A percentile compares a stretch with the other conserved stretches of the same genome.
These are phyloP conservation scores for Rhipidura dahli DNA, from an alignment of 2,113 vertebrate species.

Conservation along the genomic window DNA sequence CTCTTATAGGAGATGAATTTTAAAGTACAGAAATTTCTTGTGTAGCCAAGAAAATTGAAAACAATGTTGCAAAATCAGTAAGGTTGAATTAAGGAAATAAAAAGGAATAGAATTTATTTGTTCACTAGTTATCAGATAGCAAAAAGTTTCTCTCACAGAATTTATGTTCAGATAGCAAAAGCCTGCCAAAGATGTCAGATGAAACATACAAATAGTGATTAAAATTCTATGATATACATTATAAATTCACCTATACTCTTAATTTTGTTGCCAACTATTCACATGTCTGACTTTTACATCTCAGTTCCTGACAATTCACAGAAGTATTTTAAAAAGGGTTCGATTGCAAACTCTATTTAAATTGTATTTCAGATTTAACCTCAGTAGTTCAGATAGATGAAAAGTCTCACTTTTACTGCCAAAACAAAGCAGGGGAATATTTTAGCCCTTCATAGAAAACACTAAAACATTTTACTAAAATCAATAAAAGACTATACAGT, in stretches of 20 bases:
- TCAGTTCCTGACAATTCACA: background rate
- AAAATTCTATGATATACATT: background rate
- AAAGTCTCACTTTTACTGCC: background rate
- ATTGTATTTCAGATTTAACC: background rate
- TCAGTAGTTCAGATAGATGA: background rate
- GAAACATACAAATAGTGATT: background rate
- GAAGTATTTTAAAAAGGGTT: background rate
- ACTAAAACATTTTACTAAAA: conserved; percentile 35
- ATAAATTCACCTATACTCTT: background rate
- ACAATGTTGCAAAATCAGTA: background rate
- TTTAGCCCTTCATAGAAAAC: background rate
- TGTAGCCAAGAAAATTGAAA: background rate
- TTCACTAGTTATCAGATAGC: background rate
- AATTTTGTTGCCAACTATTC: background rate
- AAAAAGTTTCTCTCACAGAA: background rate
- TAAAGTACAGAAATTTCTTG: background rate
- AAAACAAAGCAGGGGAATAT: background rate
- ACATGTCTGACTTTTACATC: background rate
- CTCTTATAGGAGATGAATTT: background rate
- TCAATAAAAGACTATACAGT: background rate
- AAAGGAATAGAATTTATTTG: background rate
- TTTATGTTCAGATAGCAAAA: background rate
- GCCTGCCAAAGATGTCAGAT: background rate
- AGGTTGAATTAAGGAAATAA: background rate
- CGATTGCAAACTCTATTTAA: background rate